These are phyloP conservation scores for Pseudomyrmex flavicornis DNA, from an alignment of 1,140 invertebrate genomes.

Conservation along the genomic window DNA sequence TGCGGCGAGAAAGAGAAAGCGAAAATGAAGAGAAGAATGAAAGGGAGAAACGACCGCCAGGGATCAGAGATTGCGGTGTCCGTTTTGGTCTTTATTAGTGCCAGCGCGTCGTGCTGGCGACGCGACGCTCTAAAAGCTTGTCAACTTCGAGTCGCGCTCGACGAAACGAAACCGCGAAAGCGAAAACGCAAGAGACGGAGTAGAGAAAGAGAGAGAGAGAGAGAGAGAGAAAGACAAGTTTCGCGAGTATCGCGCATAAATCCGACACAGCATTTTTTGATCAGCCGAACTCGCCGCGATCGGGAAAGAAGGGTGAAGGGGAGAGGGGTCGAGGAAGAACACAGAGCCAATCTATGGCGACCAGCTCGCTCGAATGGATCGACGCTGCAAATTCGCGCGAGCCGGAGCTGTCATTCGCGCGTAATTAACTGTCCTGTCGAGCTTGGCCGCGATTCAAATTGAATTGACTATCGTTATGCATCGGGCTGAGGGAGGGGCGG, in stretches of 20 bases:
- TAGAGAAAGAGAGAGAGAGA: background rate
- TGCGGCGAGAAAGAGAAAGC: background rate
- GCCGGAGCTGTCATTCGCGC: conserved; percentile 73
- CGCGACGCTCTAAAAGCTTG: conserved; percentile 54
- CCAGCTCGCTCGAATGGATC: conserved; percentile 55
- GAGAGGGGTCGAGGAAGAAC: conserved; percentile 13
- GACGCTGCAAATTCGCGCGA: conserved; percentile 65
- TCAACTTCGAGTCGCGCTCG: conserved; percentile 34
- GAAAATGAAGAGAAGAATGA: background rate
- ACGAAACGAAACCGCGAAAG: conserved; percentile 12
- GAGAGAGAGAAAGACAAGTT: background rate
- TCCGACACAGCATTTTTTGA: conserved; percentile 18
- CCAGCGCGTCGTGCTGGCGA: conserved; percentile 32
- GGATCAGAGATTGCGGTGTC: conserved; percentile 38
- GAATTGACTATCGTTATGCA: conserved; percentile 78
- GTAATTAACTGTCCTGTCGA: conserved; percentile 78
- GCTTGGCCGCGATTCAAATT: conserved; percentile 78
- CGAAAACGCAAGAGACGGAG: conserved; percentile 36
- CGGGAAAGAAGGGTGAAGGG: background rate
- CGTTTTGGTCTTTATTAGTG: conserved; percentile 62
- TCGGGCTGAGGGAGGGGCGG: conserved; percentile 32
- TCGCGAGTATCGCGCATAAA: conserved; percentile 5
- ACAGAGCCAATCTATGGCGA: conserved; percentile 61
- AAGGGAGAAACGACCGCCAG: conserved; percentile 26
- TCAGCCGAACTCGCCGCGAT: conserved; percentile 11